A percentile compares a stretch with the other conserved stretches of the same genome.
Conservation (phyloP, 2,888 invertebrate species). For the Lottia scabra region DNA sequence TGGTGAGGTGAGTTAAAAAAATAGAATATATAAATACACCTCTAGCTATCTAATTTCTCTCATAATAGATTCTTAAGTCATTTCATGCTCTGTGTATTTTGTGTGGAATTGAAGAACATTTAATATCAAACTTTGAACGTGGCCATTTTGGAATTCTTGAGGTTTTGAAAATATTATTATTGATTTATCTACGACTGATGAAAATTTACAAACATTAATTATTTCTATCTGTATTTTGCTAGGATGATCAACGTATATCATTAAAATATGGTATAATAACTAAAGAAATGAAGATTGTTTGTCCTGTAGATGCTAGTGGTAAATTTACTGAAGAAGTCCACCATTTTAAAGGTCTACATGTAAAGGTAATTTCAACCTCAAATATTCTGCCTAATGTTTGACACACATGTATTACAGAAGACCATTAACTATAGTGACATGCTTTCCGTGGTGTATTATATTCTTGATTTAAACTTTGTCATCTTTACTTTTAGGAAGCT, state of each 20-base stretch:
- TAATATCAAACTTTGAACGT: too few species aligned
- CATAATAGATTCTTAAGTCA: not conserved
- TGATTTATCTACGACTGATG: too few species aligned
- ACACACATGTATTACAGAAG: too few species aligned
- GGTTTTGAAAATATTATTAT: too few species aligned
- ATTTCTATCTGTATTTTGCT: constrained; percentile 23
- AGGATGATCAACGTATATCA: constrained; percentile 91
- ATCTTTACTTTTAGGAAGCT: constrained; percentile 77
- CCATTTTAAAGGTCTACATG: constrained; percentile 90
- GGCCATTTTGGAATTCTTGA: too few species aligned
- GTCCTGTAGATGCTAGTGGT: constrained; percentile 95
- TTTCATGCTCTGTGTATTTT: not conserved
- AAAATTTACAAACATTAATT: not conserved
- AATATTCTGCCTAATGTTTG: too few species aligned
- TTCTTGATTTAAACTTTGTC: not conserved
- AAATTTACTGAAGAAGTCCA: constrained; percentile 84
- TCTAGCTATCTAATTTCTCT: too few species aligned
- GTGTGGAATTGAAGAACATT: too few species aligned
- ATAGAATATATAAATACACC: too few species aligned
- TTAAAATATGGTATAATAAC: constrained; percentile 81
- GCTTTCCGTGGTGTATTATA: not conserved
- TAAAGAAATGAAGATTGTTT: constrained; percentile 83
- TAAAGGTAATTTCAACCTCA: constrained; percentile 75
- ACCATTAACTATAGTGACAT: too few species aligned
- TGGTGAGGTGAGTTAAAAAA: constrained; percentile 77